Evolutionary conservation across 2,888 invertebrate genomes (phyloP).

Genomic region (Scaptomyza reducta): DNA sequence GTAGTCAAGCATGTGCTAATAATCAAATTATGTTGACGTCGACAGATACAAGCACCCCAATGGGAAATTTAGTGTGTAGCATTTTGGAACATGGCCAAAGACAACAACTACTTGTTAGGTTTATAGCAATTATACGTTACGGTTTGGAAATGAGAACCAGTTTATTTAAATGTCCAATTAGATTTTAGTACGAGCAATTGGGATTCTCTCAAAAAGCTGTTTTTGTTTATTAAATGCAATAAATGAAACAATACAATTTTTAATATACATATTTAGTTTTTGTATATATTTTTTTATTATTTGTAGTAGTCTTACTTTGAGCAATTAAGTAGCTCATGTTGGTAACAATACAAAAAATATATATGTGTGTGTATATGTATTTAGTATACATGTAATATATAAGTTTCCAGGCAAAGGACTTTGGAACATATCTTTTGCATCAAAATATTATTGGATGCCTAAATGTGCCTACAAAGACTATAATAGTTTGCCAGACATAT

Average conservation of each 20-base stretch:
- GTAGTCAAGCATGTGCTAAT: slow-evolving; percentile 53
- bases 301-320: no score
- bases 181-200: no score
- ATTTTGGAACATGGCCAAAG: slow-evolving; percentile 5
- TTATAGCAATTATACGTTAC: neutral
- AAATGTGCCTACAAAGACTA: slow-evolving; percentile 7
- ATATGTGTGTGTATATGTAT: slow-evolving; percentile 5
- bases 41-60: slow-evolving; percentile 21
- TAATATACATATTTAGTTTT: no score
- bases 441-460: neutral
- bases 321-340: slow-evolving; percentile 4
- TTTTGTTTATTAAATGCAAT: no score
- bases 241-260: slow-evolving; percentile 2
- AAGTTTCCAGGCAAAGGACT: slow-evolving; percentile 13
- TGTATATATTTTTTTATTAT: no score
- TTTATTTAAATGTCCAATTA: no score
- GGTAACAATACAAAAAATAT: slow-evolving; percentile 19
- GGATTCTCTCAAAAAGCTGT: no score
- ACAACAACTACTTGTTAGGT: neutral
- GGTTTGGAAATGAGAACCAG: no score
- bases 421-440: neutral
- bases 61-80: slow-evolving; percentile 22
- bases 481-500: neutral
- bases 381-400: neutral
- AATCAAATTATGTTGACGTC: slow-evolving; percentile 56